phyloP scores from a whole-genome alignment of 2,888 invertebrate genomes.

The Cephus pulcher region DNA sequence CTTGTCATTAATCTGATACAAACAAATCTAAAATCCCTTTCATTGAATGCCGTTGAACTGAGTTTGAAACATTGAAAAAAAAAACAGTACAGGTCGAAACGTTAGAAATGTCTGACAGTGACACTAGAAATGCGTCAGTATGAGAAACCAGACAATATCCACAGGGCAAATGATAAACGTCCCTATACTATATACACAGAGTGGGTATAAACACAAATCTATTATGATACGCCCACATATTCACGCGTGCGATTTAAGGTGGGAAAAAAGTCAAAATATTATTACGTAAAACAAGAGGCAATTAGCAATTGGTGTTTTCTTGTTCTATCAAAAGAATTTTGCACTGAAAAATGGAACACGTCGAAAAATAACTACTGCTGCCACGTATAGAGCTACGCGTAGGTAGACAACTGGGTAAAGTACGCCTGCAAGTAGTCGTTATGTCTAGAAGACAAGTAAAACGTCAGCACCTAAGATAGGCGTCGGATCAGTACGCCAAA shows the following conservation, averaged over 20 bases:
- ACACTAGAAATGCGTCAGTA: neutral
- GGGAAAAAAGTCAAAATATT: neutral
- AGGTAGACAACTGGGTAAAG: neutral
- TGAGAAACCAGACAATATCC: neutral
- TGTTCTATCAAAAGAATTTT: neutral
- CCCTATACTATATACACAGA: neutral
- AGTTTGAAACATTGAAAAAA: neutral
- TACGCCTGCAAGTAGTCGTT: neutral
- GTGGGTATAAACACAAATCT: neutral
- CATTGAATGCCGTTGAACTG: neutral
- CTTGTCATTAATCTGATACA: no score
- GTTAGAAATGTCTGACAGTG: neutral
- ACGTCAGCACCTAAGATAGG: neutral
- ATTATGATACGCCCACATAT: neutral
- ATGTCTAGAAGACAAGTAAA: neutral
- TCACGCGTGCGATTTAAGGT: neutral
- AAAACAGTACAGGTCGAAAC: neutral
- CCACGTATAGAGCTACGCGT: neutral
- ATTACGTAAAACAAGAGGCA: no score
- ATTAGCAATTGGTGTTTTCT: neutral
- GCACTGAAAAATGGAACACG: neutral
- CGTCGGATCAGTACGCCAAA: neutral
- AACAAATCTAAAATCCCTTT: neutral
- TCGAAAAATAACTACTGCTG: neutral
- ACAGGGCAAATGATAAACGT: neutral